Evolutionary conservation across 2,888 invertebrate genomes (phyloP).

Genomic region (Thera obeliscata): DNA sequence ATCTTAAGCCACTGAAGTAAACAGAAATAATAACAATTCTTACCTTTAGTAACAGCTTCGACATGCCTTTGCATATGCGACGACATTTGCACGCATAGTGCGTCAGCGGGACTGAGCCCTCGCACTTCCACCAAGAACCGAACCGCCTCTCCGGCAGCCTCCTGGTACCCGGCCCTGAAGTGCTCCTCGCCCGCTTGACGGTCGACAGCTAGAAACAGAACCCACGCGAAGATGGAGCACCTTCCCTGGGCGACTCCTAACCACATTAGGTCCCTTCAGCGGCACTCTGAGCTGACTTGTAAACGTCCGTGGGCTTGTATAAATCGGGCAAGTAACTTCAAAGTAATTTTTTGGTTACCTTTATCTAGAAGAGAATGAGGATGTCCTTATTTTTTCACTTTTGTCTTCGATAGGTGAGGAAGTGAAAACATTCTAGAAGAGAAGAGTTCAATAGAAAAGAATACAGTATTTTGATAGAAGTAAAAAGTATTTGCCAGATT

Average conservation of each 20-base stretch:
- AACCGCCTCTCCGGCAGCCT: constrained; percentile 95
- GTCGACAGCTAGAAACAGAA: constrained; percentile 72
- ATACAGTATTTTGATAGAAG: not conserved
- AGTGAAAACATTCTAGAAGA: not conserved
- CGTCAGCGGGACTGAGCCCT: constrained; percentile 91
- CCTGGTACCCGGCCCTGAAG: constrained; percentile 94
- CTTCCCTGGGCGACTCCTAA: constrained; percentile 62
- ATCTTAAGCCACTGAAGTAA: not conserved
- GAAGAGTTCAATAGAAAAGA: not conserved
- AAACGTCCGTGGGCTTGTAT: constrained; percentile 35
- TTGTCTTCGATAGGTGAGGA: not conserved
- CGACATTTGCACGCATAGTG: constrained; percentile 91
- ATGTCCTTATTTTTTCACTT: no score
- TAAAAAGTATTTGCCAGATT: constrained; percentile 25
- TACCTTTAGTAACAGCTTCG: constrained; percentile 86
- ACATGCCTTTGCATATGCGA: constrained; percentile 94
- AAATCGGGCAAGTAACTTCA: constrained; percentile 23
- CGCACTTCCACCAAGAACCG: constrained; percentile 94
- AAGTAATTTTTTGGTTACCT: not conserved
- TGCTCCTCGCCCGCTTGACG: constrained; percentile 60
- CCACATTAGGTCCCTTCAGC: constrained; percentile 66
- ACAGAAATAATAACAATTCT: not conserved
- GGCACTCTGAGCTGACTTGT: constrained; percentile 43
- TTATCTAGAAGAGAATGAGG: no score
- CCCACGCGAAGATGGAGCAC: constrained; percentile 67